Conservation (phyloP, 2,888 invertebrate genomes). For the Rhamnusium bicolor region DNA sequence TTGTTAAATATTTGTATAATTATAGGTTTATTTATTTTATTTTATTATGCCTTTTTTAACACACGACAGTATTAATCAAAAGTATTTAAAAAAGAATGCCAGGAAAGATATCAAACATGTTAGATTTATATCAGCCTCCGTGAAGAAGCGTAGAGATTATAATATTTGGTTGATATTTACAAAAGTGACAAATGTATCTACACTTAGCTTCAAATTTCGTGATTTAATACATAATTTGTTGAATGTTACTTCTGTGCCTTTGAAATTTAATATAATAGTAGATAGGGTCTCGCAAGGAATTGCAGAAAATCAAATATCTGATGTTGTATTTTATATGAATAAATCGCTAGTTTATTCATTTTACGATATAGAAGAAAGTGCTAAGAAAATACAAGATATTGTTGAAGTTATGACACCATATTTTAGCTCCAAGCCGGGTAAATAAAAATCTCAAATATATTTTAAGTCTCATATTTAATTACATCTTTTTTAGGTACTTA, state of each 20-base stretch:
- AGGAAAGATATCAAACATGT: slow-evolving; percentile 38
- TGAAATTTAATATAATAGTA: slow-evolving; percentile 77
- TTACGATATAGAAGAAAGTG: slow-evolving; percentile 77
- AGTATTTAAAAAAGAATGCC: slow-evolving; percentile 36
- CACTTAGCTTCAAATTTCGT: slow-evolving; percentile 73
- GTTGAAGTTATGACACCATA: slow-evolving; percentile 80
- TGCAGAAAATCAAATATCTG: slow-evolving; percentile 71
- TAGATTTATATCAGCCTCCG: slow-evolving; percentile 36
- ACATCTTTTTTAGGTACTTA: slow-evolving; percentile 75
- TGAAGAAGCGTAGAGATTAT: slow-evolving; percentile 59
- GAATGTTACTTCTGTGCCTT: slow-evolving; percentile 70
- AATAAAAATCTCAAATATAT: slow-evolving; percentile 52
- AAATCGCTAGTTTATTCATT: slow-evolving; percentile 72
- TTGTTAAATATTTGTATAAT: slow-evolving; percentile 56
- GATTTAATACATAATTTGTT: slow-evolving; percentile 73
- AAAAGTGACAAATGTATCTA: slow-evolving; percentile 73
- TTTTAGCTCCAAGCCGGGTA: slow-evolving; percentile 80
- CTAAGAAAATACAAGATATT: slow-evolving; percentile 76
- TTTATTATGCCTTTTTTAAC: slow-evolving; percentile 55
- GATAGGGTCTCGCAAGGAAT: slow-evolving; percentile 75
- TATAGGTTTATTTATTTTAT: slow-evolving; percentile 51
- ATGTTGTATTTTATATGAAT: slow-evolving; percentile 55
- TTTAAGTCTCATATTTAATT: background rate
- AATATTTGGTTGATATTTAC: slow-evolving; percentile 77
- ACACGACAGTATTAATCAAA: slow-evolving; percentile 44